Evolutionary conservation across 2,113 vertebrate species (phyloP), one percentile per base, ranked within the genome.

Genomic region (Dicerorhinus sumatrensis): DNA sequence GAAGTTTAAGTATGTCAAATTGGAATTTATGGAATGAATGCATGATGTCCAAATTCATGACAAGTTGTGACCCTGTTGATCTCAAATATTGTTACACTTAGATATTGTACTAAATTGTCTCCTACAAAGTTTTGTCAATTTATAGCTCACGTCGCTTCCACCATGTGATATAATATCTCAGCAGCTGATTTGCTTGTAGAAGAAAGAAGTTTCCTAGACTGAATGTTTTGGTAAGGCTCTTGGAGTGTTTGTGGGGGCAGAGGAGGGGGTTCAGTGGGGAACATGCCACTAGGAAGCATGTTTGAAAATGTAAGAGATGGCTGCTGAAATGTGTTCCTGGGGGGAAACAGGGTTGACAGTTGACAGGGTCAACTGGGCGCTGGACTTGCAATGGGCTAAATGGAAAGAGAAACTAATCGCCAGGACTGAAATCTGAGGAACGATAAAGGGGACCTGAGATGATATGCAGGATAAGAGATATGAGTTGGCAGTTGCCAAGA

Each of bases 381-480:
- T 75, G 33, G 5, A 65, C 3, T 79, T 87, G 18, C 36, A 27
- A 12, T 21, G 33, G 6, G 13, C 5, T 62, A 42, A n/a, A 12
- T 29, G 5, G 63, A 90, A 95, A 92, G 20, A 76, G 42, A 90
- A 89, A 94, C 17, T 51, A 63, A 73, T 72, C 14, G 33, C 12
- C 6, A 77, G 12, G 56, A 81, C 42, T 67, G 33, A 95, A 79
- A 92, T 67, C 4, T 33, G 33, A 72, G 14, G 9, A 83, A 56
- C 5, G 76, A 72, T 72, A 33, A 70, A 77, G 4, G 10, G 0
- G 7, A 63, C 2, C 23, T 80, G 18, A 58, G 51, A 60, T 21
- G 0, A 13, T 60, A 5, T 63, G 29, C 8, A 70, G 46, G 17
- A 73, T 6, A 94, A 69, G 8, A 67, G 13, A 80, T 14, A 27